Percentiles rank a stretch among this genome's conserved stretches.
Evolutionary conservation across 2,113 vertebrate genomes (phyloP).

Genomic region (Marmota monax): DNA sequence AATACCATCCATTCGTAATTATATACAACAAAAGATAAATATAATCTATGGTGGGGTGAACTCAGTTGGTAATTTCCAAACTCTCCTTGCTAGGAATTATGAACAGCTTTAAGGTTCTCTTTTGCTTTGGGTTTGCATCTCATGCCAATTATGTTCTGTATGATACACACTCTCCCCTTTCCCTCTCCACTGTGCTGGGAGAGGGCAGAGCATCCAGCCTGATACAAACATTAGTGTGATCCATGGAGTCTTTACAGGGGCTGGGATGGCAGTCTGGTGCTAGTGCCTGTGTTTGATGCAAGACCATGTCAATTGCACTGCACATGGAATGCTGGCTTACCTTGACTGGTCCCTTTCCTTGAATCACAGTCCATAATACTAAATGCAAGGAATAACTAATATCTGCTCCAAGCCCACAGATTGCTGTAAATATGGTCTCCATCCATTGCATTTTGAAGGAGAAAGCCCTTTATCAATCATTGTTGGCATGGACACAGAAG

Average conservation of each 20-base stretch:
- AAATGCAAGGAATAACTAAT: neutral
- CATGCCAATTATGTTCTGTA: neutral
- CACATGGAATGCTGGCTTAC: neutral
- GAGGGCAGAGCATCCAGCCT: neutral
- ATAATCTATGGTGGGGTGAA: neutral
- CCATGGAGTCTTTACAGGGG: neutral
- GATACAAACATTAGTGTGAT: neutral
- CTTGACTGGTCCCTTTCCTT: neutral
- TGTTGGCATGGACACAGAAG: neutral
- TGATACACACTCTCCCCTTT: neutral
- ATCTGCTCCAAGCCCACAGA: neutral
- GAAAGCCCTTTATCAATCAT: neutral
- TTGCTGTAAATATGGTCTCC: neutral
- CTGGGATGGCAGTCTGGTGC: neutral
- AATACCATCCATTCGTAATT: neutral
- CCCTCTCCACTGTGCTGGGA: neutral
- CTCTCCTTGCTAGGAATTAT: neutral
- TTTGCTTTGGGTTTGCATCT: neutral
- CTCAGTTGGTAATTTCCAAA: neutral
- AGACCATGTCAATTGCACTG: neutral
- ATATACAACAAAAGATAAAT: neutral
- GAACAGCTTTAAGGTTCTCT: neutral
- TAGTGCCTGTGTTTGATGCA: fast-evolving
- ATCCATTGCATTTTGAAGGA: neutral
- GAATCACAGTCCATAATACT: neutral